Percentiles rank a stretch among this genome's conserved stretches.
These are phyloP conservation scores for Nycticorax nycticorax DNA, from an alignment of 2,113 vertebrate species.

Conservation along the genomic window DNA sequence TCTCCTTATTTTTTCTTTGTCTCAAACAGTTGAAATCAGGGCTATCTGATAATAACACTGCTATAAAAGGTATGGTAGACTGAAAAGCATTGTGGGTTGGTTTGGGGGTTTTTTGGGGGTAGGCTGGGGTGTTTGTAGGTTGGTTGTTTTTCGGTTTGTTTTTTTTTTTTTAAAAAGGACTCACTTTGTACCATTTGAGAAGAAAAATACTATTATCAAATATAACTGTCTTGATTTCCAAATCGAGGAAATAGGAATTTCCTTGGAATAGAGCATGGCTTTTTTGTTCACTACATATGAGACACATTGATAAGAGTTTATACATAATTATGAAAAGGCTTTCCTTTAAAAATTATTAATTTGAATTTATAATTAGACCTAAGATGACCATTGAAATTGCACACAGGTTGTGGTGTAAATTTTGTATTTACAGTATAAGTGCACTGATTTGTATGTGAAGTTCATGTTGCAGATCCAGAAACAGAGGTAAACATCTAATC, in stretches of 20 bases:
- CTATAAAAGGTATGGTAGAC: background rate
- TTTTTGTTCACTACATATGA: background rate
- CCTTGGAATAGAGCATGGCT: background rate
- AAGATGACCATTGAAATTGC: background rate
- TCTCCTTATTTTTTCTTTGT: background rate
- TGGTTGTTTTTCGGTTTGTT: background rate
- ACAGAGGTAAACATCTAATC: background rate
- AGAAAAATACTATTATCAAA: background rate
- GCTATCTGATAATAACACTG: background rate
- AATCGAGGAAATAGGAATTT: background rate
- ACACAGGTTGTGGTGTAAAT: background rate
- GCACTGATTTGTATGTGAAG: background rate
- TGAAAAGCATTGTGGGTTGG: background rate
- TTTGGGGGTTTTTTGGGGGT: fast-evolving
- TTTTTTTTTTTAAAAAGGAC: background rate
- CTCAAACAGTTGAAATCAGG: background rate
- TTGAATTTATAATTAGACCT: background rate
- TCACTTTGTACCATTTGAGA: background rate
- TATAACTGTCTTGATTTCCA: background rate
- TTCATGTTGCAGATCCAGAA: background rate
- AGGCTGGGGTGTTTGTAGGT: background rate
- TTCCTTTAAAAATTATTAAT: background rate
- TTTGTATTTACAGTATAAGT: background rate
- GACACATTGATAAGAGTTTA: background rate
- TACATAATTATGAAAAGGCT: background rate